Evolutionary conservation across 2,888 invertebrate genomes (phyloP).

Genomic region (Cantharis nigra): DNA sequence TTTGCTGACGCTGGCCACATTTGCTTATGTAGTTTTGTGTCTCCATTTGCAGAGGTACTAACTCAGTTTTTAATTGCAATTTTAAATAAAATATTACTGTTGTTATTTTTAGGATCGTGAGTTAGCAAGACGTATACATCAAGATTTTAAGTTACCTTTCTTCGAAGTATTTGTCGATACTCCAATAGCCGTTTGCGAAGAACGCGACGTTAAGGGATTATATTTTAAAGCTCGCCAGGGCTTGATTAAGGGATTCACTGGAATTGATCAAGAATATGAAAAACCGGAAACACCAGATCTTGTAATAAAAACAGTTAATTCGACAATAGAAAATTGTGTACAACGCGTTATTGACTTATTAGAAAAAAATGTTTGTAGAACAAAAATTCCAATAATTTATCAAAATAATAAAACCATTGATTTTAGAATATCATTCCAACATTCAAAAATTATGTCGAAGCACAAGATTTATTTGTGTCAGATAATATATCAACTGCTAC

Average conservation of each 20-base stretch:
- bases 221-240: conserved; percentile 98
- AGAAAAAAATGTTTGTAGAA: conserved; percentile 67
- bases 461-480: conserved; percentile 83
- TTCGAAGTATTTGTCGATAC: conserved; percentile 98
- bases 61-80: background rate
- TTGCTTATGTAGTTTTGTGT: conserved; percentile 95
- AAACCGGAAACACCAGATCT: conserved; percentile 85
- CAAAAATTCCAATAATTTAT: background rate
- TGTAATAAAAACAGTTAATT: conserved; percentile 81
- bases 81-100: background rate
- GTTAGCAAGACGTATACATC: conserved; percentile 88
- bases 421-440: conserved; percentile 49
- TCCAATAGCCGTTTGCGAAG: conserved; percentile 90
- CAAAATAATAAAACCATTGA: conserved; percentile 28
- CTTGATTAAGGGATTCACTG: conserved; percentile 84
- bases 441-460: conserved; percentile 41
- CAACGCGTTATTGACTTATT: conserved; percentile 82
- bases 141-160: conserved; percentile 83
- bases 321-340: conserved; percentile 84
- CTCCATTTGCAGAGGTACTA: conserved; percentile 79
- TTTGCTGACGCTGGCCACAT: conserved; percentile 98
- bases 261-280: conserved; percentile 94
- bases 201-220: conserved; percentile 93
- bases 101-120: conserved; percentile 73
- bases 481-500: conserved; percentile 67